Percentiles rank a stretch among this genome's conserved stretches.
These are phyloP conservation scores for Echinops telfairi DNA, from an alignment of 2,113 vertebrate species.

Conservation along the genomic window DNA sequence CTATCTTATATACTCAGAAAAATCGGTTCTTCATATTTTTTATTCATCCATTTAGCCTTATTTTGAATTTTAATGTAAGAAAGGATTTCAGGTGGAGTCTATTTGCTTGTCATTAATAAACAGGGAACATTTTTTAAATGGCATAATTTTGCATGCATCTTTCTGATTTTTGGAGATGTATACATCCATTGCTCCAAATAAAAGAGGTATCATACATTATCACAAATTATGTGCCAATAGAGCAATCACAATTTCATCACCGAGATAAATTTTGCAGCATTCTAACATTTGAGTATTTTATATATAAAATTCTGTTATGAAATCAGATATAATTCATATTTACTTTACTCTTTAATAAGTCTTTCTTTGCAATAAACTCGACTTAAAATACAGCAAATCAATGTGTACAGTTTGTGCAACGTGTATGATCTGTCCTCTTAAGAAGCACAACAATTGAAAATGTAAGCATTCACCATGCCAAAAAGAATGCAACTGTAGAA, in stretches of 20 bases:
- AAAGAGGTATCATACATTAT: not conserved
- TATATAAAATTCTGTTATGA: slow-evolving; percentile 2
- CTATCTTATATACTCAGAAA: not conserved
- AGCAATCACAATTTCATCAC: slow-evolving; percentile 7
- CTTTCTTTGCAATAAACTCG: slow-evolving; percentile 16
- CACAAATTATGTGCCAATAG: not conserved
- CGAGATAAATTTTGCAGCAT: not conserved
- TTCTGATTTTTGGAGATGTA: slow-evolving; percentile 54
- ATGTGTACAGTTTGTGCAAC: not conserved
- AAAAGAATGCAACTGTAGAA: slow-evolving; percentile 40
- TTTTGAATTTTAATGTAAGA: slow-evolving; percentile 61
- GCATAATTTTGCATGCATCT: slow-evolving; percentile 24
- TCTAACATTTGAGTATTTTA: not conserved
- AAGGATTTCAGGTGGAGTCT: slow-evolving; percentile 47
- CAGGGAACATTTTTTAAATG: not conserved
- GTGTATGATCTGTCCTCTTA: not conserved
- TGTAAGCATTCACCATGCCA: slow-evolving; percentile 18
- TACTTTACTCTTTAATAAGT: not conserved
- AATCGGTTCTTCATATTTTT: slow-evolving; percentile 6
- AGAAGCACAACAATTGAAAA: slow-evolving; percentile 41
- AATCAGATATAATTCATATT: slow-evolving; percentile 41
- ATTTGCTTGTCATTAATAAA: not conserved
- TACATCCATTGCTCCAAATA: not conserved
- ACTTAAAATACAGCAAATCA: slow-evolving; percentile 25
- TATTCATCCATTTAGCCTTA: not conserved